Base-by-base conservation (phyloP, 2,888 invertebrate genomes). In the Tiliacea citrago region DNA sequence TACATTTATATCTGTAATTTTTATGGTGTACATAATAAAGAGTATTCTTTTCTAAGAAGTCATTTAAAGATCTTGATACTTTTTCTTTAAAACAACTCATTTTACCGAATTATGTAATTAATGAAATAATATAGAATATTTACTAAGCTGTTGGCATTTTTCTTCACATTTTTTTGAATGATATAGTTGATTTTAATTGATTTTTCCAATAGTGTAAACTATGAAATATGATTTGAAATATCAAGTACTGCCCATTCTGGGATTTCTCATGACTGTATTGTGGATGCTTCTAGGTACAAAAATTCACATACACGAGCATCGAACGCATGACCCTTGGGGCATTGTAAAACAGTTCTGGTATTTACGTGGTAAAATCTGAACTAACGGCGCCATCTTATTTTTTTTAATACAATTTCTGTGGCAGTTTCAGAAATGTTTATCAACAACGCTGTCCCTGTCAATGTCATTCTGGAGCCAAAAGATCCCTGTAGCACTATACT, bases 121-220 rank as follows among this genome's bases (percentile, higher is more conserved):
- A 74, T 68, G 53, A 71, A 78, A 71, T 81, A 81, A 73, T 81
- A 78, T 81, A 82, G 69, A 78, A 68, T 21, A 8, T 71, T 69
- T 45, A 81, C 47, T 68, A 79, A 65, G 82, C 75, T 82, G 47
- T 82, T 81, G 70, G 79, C 68, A 81, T 74, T 81, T 82, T 81
- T 61, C 53, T 79, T 79, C 82, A 75, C 55, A 9, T 55, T 21
- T 57, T 60, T 66, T 29, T 29, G 21, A 49, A 68, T 61, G 47
- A 42, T 35, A 57, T 65, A 45, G 65, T 53, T 35, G 21, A 21
- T 72, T 72, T 81, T 66, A 47, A 13, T 66, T 71, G 42, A 39
- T 58, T 21, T 72, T 67, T 67, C 53, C 47, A 35, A 42, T 67
- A n/a, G 13, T 57, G 58, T 29, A 16, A 13, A 53, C 9, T 57